phyloP scores from a whole-genome alignment of 1,140 invertebrate genomes.

The Lethrus apterus region DNA sequence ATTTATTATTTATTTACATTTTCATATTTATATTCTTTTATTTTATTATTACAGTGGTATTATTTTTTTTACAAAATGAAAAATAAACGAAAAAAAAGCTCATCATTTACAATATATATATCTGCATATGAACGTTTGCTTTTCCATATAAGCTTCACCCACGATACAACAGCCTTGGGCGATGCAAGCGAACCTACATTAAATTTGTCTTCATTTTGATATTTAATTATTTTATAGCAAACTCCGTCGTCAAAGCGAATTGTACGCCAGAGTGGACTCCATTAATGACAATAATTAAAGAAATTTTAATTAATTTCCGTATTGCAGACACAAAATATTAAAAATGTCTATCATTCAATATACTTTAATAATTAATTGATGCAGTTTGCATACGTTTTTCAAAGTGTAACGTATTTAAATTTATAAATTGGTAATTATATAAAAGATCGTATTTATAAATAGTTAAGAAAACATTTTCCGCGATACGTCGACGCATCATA shows the following conservation, averaged over 20 bases:
- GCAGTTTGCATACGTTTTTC: too few relatives aligned
- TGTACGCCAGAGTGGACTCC: slow-evolving; percentile 5
- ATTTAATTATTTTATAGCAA: slow-evolving; percentile 16
- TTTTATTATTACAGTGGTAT: too few relatives aligned
- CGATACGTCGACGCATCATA: too few relatives aligned
- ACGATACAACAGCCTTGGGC: background rate
- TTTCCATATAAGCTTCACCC: too few relatives aligned
- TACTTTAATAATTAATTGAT: too few relatives aligned
- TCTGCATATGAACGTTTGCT: too few relatives aligned
- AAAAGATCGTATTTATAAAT: background rate
- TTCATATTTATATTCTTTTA: background rate
- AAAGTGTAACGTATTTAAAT: too few relatives aligned
- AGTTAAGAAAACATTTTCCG: background rate
- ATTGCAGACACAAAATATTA: too few relatives aligned
- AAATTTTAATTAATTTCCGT: slow-evolving; percentile 19
- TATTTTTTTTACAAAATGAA: slow-evolving; percentile 3
- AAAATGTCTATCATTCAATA: too few relatives aligned
- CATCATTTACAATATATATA: too few relatives aligned
- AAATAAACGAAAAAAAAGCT: too few relatives aligned
- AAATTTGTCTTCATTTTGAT: slow-evolving; percentile 18
- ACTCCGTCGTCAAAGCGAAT: slow-evolving; percentile 5
- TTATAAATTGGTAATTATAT: too few relatives aligned
- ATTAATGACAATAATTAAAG: slow-evolving; percentile 16
- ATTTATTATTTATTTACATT: slow-evolving; percentile 2
- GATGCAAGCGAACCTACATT: slow-evolving; percentile 9